These are phyloP conservation scores for Tenebrio molitor DNA, from an alignment of 1,140 invertebrate species.

Conservation along the genomic window DNA sequence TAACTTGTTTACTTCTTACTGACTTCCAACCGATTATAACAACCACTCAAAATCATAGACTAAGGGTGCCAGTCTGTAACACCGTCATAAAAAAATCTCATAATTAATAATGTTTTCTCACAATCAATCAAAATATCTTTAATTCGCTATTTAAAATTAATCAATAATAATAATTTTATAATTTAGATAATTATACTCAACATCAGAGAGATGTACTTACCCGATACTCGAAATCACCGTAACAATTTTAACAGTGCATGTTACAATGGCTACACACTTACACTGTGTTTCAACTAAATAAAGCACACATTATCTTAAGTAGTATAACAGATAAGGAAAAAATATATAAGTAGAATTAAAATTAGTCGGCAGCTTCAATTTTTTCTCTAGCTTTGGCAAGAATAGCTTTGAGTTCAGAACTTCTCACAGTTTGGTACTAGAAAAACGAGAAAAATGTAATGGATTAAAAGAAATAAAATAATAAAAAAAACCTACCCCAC, in stretches of 20 bases:
- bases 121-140: background rate
- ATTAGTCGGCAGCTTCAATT: conserved; percentile 47
- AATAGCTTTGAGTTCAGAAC: conserved; percentile 57
- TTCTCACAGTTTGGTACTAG: conserved; percentile 61
- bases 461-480: background rate
- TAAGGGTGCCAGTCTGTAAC: conserved; percentile 1
- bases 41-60: background rate
- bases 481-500: conserved; percentile 74
- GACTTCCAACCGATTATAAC: background rate
- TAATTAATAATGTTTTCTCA: background rate
- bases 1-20: background rate
- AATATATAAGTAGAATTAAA: no score
- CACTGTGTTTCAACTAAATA: no score
- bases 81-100: background rate
- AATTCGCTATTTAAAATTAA: background rate
- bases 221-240: no score
- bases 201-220: no score
- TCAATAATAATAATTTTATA: background rate
- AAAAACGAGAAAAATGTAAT: conserved; percentile 41
- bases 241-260: no score
- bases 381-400: conserved; percentile 59
- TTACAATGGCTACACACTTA: no score
- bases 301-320: no score
- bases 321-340: no score
- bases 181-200: no score